These are phyloP conservation scores for Andrena bicolor DNA, from an alignment of 2,888 invertebrate genomes.

Conservation along the genomic window DNA sequence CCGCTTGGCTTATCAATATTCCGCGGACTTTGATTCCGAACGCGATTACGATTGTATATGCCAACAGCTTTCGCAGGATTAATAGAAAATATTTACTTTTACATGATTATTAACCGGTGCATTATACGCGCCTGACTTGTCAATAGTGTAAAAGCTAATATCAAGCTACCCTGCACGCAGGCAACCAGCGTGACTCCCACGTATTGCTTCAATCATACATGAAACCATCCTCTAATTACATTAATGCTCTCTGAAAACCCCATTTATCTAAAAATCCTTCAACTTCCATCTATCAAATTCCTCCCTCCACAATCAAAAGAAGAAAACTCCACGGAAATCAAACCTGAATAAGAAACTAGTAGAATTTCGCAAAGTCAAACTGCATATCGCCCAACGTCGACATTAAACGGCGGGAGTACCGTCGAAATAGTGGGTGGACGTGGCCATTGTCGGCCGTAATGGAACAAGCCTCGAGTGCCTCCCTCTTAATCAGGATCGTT, in stretches of 20 bases:
- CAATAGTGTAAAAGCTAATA: too few relatives aligned
- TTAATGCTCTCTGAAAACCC: neutral
- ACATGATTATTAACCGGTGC: too few relatives aligned
- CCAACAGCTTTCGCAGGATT: too few relatives aligned
- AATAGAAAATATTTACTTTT: too few relatives aligned
- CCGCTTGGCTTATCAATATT: neutral
- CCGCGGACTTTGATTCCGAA: neutral
- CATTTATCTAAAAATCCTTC: too few relatives aligned
- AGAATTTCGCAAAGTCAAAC: neutral
- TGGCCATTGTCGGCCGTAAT: constrained; percentile 13
- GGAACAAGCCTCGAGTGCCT: constrained; percentile 23
- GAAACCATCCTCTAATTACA: neutral
- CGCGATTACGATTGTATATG: too few relatives aligned
- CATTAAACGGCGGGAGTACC: constrained; percentile 3
- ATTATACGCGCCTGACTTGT: too few relatives aligned
- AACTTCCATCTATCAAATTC: too few relatives aligned
- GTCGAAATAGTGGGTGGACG: neutral
- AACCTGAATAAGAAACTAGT: neutral
- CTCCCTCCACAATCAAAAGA: neutral
- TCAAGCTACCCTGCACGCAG: neutral
- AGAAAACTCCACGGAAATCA: neutral
- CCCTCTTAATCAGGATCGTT: constrained; percentile 66
- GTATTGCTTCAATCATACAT: neutral
- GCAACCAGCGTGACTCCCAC: constrained; percentile 8
- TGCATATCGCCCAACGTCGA: neutral